Conservation (phyloP, 2,888 invertebrate genomes). For the Noctua fimbriata region DNA sequence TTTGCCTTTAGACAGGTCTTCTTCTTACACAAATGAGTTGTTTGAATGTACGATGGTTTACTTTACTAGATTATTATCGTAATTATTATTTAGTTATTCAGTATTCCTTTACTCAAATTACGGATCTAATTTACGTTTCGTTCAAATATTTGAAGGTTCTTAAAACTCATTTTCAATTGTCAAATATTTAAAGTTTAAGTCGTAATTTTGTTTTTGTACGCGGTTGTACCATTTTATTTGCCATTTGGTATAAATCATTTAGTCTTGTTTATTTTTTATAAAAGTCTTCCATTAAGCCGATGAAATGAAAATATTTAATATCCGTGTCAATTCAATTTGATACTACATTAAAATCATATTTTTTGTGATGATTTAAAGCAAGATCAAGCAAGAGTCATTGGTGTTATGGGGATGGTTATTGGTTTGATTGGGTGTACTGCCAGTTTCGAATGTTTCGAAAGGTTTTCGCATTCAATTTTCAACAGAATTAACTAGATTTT, state of each 20-base stretch:
- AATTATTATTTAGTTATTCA: background rate
- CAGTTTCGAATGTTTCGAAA: background rate
- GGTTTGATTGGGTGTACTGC: background rate
- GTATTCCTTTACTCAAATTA: background rate
- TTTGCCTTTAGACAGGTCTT: background rate
- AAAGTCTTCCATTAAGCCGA: conserved; percentile 46
- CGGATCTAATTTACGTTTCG: background rate
- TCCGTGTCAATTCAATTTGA: conserved; percentile 50
- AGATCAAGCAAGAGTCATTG: conserved; percentile 8
- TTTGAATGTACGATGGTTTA: background rate
- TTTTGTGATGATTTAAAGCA: conserved; percentile 17
- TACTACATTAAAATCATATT: conserved; percentile 31
- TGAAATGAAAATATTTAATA: conserved; percentile 43
- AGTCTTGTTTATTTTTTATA: conserved; percentile 31
- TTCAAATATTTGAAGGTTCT: background rate
- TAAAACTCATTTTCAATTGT: background rate
- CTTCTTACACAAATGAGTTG: background rate
- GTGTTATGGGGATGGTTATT: background rate
- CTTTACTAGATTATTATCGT: background rate
- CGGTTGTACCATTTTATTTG: conserved; percentile 51
- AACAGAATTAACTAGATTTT: background rate
- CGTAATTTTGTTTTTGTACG: conserved; percentile 14
- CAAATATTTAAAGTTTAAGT: background rate
- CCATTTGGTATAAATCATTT: conserved; percentile 54
- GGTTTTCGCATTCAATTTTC: background rate